Conservation (phyloP, 37 sponge, comb jelly and placozoan genomes). For the Aplysina aerophoba region DNA sequence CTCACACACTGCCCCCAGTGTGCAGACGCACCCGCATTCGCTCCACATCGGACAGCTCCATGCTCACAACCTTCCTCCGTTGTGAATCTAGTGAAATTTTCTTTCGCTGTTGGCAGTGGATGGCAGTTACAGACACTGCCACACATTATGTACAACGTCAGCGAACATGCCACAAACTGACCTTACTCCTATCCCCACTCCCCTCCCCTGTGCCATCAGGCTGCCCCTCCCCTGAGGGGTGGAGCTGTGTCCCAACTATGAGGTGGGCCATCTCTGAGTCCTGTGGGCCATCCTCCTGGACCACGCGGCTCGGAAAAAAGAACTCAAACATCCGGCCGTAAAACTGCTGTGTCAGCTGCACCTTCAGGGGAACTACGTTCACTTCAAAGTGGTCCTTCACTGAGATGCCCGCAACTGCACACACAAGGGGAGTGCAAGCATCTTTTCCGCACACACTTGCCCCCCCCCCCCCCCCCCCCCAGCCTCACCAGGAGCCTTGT, state of each 20-base stretch:
- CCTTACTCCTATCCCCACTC: constrained; percentile 1
- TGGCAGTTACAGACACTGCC: neutral
- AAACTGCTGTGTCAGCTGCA: constrained; percentile 76
- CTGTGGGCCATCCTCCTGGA: neutral
- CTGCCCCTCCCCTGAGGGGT: neutral
- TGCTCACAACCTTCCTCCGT: neutral
- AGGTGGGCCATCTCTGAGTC: constrained; percentile 25
- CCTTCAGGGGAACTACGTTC: constrained; percentile 91
- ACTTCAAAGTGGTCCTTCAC: constrained; percentile 95
- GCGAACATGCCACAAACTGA: neutral
- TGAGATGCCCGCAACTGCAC: constrained; percentile 90
- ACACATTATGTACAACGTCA: neutral
- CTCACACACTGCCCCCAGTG: too few relatives aligned
- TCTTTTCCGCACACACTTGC: neutral
- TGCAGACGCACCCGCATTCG: constrained; percentile 66
- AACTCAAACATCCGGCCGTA: constrained; percentile 84
- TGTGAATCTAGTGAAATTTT: neutral
- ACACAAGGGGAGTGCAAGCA: neutral
- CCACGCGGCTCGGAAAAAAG: constrained; percentile 73
- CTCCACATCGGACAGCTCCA: constrained; percentile 64
- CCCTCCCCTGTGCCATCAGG: constrained; percentile 41
- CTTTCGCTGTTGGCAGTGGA: constrained; percentile 3
- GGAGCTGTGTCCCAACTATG: neutral
- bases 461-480: neutral
- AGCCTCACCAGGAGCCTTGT: constrained; percentile 71